A percentile compares a stretch with the other conserved stretches of the same genome.
These are phyloP conservation scores for Chelmon rostratus DNA, from an alignment of 2,797 vertebrate genomes.

Conservation along the genomic window DNA sequence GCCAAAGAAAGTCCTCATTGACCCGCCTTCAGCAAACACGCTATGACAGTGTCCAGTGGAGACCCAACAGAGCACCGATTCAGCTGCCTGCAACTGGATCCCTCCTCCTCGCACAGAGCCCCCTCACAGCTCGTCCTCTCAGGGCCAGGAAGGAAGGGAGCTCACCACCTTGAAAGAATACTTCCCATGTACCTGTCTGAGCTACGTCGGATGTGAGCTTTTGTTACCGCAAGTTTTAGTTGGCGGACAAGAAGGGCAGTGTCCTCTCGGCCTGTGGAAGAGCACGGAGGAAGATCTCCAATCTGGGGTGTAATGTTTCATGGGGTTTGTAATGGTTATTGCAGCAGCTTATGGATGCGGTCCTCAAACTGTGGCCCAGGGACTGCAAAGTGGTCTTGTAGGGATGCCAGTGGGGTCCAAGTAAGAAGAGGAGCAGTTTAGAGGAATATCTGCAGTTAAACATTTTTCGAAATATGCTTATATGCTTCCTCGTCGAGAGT, in stretches of 20 bases:
- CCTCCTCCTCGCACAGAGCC: constrained; percentile 70
- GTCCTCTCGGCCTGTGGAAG: constrained; percentile 45
- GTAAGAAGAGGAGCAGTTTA: neutral
- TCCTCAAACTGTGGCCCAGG: constrained; percentile 37
- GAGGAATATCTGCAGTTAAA: neutral
- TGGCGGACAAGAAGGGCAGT: constrained; percentile 71
- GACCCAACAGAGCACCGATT: constrained; percentile 85
- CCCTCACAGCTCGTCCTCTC: constrained; percentile 71
- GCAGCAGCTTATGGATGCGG: constrained; percentile 23
- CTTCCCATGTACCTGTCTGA: constrained; percentile 79
- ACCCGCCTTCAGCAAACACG: constrained; percentile 84
- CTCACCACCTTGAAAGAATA: constrained; percentile 76
- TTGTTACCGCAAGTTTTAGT: constrained; percentile 66
- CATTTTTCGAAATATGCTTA: neutral
- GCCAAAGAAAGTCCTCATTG: constrained; percentile 84
- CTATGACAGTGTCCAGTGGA: constrained; percentile 83
- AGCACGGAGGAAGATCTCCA: constrained; percentile 47
- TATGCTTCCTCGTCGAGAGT: constrained; percentile 1
- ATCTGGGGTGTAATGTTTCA: constrained; percentile 66
- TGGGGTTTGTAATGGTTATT: constrained; percentile 46
- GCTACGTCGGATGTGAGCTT: constrained; percentile 74
- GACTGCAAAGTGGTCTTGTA: constrained; percentile 10
- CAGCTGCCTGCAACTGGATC: constrained; percentile 84
- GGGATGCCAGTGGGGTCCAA: neutral
- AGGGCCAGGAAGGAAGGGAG: constrained; percentile 72